phyloP scores from a whole-genome alignment of 2,113 vertebrate genomes.

The Catharus fuscescens region DNA sequence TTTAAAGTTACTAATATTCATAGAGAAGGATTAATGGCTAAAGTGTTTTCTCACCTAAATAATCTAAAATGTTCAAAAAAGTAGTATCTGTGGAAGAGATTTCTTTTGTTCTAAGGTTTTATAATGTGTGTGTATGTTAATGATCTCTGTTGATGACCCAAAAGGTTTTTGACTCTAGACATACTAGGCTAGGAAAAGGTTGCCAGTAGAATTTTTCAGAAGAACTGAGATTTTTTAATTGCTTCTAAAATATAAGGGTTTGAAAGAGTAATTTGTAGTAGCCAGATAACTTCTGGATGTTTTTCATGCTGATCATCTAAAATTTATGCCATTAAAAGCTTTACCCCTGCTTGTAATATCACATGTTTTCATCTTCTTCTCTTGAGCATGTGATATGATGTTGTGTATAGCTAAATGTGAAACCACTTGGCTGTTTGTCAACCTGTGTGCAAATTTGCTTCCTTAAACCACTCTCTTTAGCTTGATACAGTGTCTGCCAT shows the following conservation, averaged over 20 bases:
- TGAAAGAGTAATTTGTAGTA: background rate
- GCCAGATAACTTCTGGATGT: background rate
- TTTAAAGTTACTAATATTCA: background rate
- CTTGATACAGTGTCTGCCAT: background rate
- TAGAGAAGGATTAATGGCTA: background rate
- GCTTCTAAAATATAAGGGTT: background rate
- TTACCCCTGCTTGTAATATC: background rate
- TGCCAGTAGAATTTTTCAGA: background rate
- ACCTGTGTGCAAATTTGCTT: background rate
- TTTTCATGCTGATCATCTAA: background rate
- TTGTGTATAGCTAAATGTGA: background rate
- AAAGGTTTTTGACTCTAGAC: background rate
- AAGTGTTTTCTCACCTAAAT: background rate
- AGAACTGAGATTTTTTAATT: background rate
- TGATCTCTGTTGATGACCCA: background rate
- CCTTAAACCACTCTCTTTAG: background rate
- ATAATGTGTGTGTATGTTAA: rapidly evolving
- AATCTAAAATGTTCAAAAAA: background rate
- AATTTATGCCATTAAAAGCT: background rate
- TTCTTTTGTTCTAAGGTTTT: background rate
- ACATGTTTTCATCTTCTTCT: background rate
- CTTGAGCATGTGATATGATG: background rate
- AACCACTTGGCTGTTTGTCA: background rate
- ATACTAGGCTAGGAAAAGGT: background rate
- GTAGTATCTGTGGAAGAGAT: background rate